phyloP scores from a whole-genome alignment of 2,888 invertebrate genomes.

The Crepidodera aurea region DNA sequence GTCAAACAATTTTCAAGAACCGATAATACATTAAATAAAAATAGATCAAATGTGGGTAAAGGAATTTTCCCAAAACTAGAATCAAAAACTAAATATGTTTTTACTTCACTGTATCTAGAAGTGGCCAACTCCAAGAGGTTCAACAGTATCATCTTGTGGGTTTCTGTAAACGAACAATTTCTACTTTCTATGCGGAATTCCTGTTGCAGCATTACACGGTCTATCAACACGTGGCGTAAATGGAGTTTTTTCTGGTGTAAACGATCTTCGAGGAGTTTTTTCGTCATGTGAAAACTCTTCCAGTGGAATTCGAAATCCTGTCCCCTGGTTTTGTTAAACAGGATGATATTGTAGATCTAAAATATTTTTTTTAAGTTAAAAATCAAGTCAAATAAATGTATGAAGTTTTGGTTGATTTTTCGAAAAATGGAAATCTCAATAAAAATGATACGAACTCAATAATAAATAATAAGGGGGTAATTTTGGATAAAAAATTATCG shows the following conservation, averaged over 20 bases:
- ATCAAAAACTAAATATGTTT: slow-evolving; percentile 26
- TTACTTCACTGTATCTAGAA: slow-evolving; percentile 73
- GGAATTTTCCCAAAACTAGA: too few species aligned
- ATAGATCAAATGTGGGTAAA: too few species aligned
- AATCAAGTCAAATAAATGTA: too few species aligned
- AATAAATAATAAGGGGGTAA: too few species aligned
- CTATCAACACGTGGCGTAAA: slow-evolving; percentile 70
- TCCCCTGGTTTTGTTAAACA: slow-evolving; percentile 66
- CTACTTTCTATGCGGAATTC: slow-evolving; percentile 64
- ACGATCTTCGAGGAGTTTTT: slow-evolving; percentile 70
- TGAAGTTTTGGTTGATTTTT: too few species aligned
- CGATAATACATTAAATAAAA: too few species aligned
- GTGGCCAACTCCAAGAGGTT: slow-evolving; percentile 71
- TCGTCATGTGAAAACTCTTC: slow-evolving; percentile 71
- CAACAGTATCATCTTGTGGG: slow-evolving; percentile 68
- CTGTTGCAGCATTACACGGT: slow-evolving; percentile 73
- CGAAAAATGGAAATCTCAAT: too few species aligned
- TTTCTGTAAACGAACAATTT: slow-evolving; percentile 65
- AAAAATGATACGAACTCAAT: too few species aligned
- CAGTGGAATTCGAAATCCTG: slow-evolving; percentile 71
- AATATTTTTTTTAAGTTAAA: too few species aligned
- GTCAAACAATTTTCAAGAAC: too few species aligned
- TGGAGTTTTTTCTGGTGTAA: slow-evolving; percentile 69
- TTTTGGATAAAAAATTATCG: too few species aligned
- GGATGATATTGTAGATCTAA: slow-evolving; percentile 73